Base-by-base conservation (phyloP, 2,113 vertebrate genomes). In the Haplotaxodon microlepis region DNA sequence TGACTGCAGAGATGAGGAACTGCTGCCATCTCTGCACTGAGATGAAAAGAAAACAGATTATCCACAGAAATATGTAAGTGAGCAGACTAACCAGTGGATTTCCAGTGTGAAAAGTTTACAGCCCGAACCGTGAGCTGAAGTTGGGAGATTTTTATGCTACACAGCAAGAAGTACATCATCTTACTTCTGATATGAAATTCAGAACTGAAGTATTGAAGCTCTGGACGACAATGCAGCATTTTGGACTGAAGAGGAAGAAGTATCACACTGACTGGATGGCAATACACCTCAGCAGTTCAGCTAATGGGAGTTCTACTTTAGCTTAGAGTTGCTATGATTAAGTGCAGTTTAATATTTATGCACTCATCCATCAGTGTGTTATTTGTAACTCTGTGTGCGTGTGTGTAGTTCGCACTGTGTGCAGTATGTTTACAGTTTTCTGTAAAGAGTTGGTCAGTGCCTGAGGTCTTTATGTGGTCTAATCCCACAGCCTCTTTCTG, bases 401-500 rank as follows among this genome's bases (percentile, higher is more conserved):
- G 73, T 84, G 38, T 17, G 47, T 6, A 42, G 56, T 45, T 45
- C 0, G 56, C 56, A 31, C 24, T 47, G 54, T 56, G 84, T 31
- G 82, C 42, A 14, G 42, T 53, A 5, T 84, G 85, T 87, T 89
- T 89, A 85, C 86, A 82, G 81, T 47, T 51, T 53, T 56, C 59
- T 86, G 56, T 80, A 83, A 69, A 90, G 82, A 83, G 86, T 80
- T 7, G 82, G 66, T 82, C 81, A 24, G 81, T 21, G 95, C 92
- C 94, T 94, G 84, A 81, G 95, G 85, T 90, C 89, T 97, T 98
- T 97, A 96, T 97, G 96, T 96, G 2, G 86, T 78, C 87, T 98
- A 97, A 98, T 98, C 84, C 89, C 97, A 90, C 90, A 84, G 96
- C 93, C 92, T 95, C 97, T 97, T 97, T 98, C 96, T 97, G 96